Evolutionary conservation across 1,140 invertebrate species (phyloP).

Genomic region (Scaptodrosophila lebanonensis): DNA sequence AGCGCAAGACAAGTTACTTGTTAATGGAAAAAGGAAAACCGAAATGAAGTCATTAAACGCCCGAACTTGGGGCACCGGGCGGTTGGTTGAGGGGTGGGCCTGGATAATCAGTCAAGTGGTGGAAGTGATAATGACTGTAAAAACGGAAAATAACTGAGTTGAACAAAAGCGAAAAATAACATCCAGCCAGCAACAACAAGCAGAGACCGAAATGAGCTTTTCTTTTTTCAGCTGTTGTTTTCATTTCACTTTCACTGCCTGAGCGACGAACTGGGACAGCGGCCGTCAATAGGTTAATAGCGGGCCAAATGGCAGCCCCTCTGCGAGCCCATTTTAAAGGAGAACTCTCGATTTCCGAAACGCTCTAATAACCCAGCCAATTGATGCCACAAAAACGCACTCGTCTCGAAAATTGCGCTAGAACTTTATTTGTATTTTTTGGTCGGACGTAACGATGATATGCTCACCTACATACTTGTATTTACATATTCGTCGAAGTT

Average conservation of each 20-base stretch:
- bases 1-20: conserved; percentile 49
- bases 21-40: conserved; percentile 25
- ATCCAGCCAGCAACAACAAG: no score
- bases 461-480: no score
- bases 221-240: conserved; percentile 27
- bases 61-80: neutral
- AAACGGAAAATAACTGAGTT: conserved; percentile 27
- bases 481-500: no score
- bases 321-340: no score
- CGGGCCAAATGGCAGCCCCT: no score
- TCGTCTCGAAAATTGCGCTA: no score
- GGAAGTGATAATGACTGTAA: conserved; percentile 26
- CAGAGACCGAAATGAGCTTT: conserved; percentile 7
- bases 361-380: conserved; percentile 16
- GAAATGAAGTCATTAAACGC: conserved; percentile 50
- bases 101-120: no score
- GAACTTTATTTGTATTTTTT: no score
- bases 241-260: conserved; percentile 54
- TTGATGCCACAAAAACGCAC: conserved; percentile 2
- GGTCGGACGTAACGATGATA: no score
- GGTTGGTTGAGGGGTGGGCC: no score
- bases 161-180: conserved; percentile 56
- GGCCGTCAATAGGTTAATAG: no score
- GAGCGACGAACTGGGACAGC: neutral
- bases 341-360: neutral